phyloP scores from a whole-genome alignment of 2,113 vertebrate species.

The Tragelaphus imberbis region DNA sequence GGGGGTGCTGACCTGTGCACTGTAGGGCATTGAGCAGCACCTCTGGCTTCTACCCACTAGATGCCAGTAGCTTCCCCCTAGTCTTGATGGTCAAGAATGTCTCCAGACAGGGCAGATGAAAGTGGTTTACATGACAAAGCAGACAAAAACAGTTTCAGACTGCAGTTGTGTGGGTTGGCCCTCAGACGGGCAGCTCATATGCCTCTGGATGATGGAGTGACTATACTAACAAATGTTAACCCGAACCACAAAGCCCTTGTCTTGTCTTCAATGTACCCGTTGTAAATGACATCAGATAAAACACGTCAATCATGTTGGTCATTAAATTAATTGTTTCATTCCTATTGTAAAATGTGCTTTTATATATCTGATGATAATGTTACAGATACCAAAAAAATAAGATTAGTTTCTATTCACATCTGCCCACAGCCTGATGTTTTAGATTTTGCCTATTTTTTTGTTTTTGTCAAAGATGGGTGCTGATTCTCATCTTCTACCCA shows the following conservation, averaged over 20 bases:
- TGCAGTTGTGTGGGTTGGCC: not conserved
- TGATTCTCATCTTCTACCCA: not conserved
- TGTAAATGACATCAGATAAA: not conserved
- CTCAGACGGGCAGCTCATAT: not conserved
- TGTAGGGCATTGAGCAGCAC: not conserved
- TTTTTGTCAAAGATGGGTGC: not conserved
- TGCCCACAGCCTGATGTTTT: not conserved
- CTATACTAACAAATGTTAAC: not conserved
- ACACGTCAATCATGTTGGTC: not conserved
- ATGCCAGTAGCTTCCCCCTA: not conserved
- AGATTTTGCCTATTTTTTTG: not conserved
- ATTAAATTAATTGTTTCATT: not conserved
- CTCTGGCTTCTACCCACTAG: not conserved
- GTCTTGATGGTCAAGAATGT: not conserved
- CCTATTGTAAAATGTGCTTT: not conserved
- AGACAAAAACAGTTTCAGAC: not conserved
- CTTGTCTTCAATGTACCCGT: not conserved
- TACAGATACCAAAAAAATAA: not conserved
- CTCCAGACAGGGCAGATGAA: not conserved
- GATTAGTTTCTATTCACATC: not conserved
- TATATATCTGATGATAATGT: not conserved
- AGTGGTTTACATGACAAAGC: not conserved
- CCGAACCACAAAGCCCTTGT: not conserved
- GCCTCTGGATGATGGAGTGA: not conserved
- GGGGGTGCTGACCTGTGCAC: not conserved